Evolutionary conservation across 1,140 invertebrate genomes (phyloP), one percentile per base, ranked within the genome.

Genomic region (Oppia nitens): DNA sequence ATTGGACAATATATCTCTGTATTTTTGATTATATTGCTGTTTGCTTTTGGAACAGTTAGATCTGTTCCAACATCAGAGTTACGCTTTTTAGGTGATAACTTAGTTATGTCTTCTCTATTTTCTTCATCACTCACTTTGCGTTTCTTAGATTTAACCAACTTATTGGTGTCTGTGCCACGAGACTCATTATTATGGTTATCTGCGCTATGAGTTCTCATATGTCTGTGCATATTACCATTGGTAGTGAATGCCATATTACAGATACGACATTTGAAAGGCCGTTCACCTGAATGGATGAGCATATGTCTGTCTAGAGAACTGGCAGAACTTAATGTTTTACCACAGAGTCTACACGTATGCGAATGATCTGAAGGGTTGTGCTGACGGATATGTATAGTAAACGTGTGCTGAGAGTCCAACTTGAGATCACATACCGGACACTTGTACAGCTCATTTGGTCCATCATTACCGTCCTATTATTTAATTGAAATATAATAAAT

Each of bases 191-290:
- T 54, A 40, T 26, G 49, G 3, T 26, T 9, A 21, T 45, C 63
- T 24, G 32, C 48, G 60, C 74, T 74, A 69, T 84, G 83, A 0
- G 82, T 85, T 55, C 83, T 75, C 73, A 85, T 79, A 68, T 90
- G 87, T 25, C 85, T 73, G 66, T 87, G 84, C 84, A 91, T 87
- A 69, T 87, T 88, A 17, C 85, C 85, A 69, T 87, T 89, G 2
- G 85, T 89, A 28, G 84, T 87, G 71, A 90, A 92, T 2, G 83
- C 80, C 70, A 85, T 79, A 23, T 80, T 76, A 69, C 86, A 90
- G 63, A 79, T 77, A 64, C 79, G 79, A 70, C 87, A 90, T 64
- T 81, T 80, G 70, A 84, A 85, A 1, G 83, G 82, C 1, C 82
- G 72, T 64, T 85, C 82, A 1, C 81, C 81, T 1, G 81, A 82